phyloP scores from a whole-genome alignment of 1,140 invertebrate species.

The Venustaconcha ellipsiformis region DNA sequence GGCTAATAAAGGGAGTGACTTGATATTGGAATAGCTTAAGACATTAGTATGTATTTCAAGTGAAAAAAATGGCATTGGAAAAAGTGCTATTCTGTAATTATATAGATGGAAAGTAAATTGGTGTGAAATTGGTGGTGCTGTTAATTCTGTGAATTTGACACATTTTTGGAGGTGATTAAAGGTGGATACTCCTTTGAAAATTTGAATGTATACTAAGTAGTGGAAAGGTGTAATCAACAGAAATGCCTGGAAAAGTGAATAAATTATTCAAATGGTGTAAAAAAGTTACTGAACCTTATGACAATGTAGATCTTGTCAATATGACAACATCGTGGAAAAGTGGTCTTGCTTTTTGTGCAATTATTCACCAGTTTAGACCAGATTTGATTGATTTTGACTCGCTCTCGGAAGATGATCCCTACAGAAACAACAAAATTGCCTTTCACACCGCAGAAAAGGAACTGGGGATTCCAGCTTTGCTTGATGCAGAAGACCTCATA shows the following conservation, averaged over 20 bases:
- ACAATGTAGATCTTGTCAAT: constrained; percentile 87
- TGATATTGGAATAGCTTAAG: too few relatives aligned
- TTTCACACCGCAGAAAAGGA: constrained; percentile 24
- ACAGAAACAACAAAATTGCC: constrained; percentile 24
- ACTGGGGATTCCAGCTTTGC: constrained; percentile 19
- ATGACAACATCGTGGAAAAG: constrained; percentile 91
- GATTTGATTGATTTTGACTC: constrained; percentile 78
- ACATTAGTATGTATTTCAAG: too few relatives aligned
- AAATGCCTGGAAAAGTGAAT: constrained; percentile 28
- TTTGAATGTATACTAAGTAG: too few relatives aligned
- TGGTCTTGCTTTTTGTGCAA: constrained; percentile 93
- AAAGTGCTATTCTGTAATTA: too few relatives aligned
- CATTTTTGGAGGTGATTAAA: too few relatives aligned
- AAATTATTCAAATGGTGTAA: constrained; percentile 82
- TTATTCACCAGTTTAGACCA: constrained; percentile 94
- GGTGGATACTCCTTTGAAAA: too few relatives aligned
- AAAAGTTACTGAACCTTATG: constrained; percentile 85
- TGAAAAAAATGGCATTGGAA: too few relatives aligned
- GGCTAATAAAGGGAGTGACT: too few relatives aligned
- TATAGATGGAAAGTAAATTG: too few relatives aligned
- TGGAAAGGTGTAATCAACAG: background rate
- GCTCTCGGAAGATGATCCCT: constrained; percentile 22
- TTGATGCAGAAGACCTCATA: constrained; percentile 25
- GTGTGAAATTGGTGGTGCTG: too few relatives aligned
- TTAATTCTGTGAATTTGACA: too few relatives aligned